Evolutionary conservation across 2,888 invertebrate genomes (phyloP).

Genomic region (Sipha maydis): DNA sequence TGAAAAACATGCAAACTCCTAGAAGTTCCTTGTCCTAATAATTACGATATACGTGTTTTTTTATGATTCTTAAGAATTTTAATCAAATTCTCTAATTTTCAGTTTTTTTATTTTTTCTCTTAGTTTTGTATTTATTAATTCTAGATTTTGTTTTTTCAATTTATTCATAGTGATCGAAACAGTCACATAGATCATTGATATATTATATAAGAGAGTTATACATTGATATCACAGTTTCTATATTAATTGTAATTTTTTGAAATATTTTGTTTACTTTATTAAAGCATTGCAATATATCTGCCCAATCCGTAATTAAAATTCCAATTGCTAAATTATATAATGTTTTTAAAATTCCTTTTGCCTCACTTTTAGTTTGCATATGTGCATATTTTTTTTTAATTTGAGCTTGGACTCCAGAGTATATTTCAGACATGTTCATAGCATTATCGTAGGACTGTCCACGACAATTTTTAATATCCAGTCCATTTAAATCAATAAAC

Average conservation of each 20-base stretch:
- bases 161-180: slow-evolving; percentile 23
- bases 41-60: no score
- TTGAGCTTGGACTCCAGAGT: slow-evolving; percentile 37
- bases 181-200: not conserved
- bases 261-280: not conserved
- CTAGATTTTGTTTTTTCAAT: no score
- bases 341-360: no score
- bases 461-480: not conserved
- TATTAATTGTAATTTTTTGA: slow-evolving; percentile 31
- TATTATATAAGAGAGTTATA: not conserved
- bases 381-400: slow-evolving; percentile 16
- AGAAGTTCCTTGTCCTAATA: no score
- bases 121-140: not conserved
- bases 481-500: slow-evolving; percentile 21
- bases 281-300: not conserved
- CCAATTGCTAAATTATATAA: no score
- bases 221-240: slow-evolving; percentile 8
- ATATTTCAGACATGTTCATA: slow-evolving; percentile 31
- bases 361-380: no score
- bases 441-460: not conserved
- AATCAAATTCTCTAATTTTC: not conserved
- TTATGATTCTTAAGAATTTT: no score
- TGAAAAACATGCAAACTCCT: no score
- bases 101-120: not conserved
- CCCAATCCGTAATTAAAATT: no score